Percentiles rank a stretch among this genome's conserved stretches.
Evolutionary conservation across 2,797 vertebrate species (phyloP).

Genomic region (Tragopan temminckii): DNA sequence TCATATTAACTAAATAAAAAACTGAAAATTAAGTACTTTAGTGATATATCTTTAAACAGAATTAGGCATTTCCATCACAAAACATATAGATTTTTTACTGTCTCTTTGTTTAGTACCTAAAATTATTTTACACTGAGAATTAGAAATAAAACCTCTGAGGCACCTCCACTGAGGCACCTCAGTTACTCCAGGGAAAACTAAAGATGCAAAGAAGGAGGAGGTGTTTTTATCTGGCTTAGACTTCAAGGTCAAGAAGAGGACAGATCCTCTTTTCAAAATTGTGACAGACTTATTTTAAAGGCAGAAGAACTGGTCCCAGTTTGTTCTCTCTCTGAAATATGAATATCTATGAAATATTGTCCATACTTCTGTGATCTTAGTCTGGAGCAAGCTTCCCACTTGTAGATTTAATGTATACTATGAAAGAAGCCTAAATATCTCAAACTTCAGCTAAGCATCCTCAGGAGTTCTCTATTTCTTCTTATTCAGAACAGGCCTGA

Average conservation of each 20-base stretch:
- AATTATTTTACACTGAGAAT: neutral
- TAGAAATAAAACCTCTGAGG: neutral
- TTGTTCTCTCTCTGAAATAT: neutral
- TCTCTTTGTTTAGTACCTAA: neutral
- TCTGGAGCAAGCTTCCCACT: neutral
- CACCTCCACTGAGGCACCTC: neutral
- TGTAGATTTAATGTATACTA: neutral
- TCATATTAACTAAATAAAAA: neutral
- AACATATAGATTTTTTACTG: neutral
- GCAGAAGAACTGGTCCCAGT: neutral
- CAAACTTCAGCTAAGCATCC: neutral
- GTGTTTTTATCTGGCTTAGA: neutral
- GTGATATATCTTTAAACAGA: neutral
- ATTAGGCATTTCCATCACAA: neutral
- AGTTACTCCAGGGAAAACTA: neutral
- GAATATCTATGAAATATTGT: neutral
- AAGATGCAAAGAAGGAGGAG: neutral
- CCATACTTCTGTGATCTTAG: neutral
- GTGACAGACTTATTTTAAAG: neutral
- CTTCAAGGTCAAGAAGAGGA: neutral
- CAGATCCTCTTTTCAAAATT: neutral
- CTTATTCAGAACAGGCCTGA: neutral
- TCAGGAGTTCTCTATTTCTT: neutral
- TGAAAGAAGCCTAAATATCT: neutral
- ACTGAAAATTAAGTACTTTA: neutral